Base-by-base conservation (phyloP, 1,140 invertebrate genomes). In the Diorhabda carinulata region DNA sequence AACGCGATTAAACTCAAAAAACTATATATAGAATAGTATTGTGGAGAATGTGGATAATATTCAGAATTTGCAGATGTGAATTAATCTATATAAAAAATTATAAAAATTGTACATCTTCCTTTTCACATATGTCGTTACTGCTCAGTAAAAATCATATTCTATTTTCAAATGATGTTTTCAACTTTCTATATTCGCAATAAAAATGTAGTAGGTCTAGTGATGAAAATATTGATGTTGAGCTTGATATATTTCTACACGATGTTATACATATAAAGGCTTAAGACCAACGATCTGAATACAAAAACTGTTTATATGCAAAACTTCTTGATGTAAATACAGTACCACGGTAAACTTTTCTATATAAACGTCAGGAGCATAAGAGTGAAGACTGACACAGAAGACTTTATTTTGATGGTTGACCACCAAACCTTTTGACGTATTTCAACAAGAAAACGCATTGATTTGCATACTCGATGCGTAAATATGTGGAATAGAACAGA, bases 321-420 rank as follows among this genome's bases (percentile, higher is more conserved):
- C 7, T 5, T 43, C 57, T 56, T 25, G 61, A 71, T 71, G 70
- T 64, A 58, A 68, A 71, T 71, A 5, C 52, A 3, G 9, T 61
- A 40, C 47, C 47, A 3, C 47, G 63, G 56, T 10, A 57, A 61
- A 59, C 44, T 10, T 66, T 57, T 65, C 66, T 64, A 67, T 58
- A 71, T 68, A 71, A 70, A 70, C 52, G 66, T 71, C 70, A 57
- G 40, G 41, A 59, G n/a, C 63, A 47, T 42, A 68, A 61, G 42
- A 64, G 58, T 25, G 44, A 66, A 68, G 66, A 71, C 63, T 71
- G 70, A 71, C 70, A 71, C 57, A 59, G 64, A 74, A 71, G 74
- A 74, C 67, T 76, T 76, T 72, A 76, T 74, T 74, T 73, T 74
- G 74, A 74, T 74, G 71, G 64, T 70, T 76, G 72, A 74, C 74